Evolutionary conservation across 2,888 invertebrate species (phyloP), one percentile per base, ranked within the genome.

Genomic region (Archips xylosteana): DNA sequence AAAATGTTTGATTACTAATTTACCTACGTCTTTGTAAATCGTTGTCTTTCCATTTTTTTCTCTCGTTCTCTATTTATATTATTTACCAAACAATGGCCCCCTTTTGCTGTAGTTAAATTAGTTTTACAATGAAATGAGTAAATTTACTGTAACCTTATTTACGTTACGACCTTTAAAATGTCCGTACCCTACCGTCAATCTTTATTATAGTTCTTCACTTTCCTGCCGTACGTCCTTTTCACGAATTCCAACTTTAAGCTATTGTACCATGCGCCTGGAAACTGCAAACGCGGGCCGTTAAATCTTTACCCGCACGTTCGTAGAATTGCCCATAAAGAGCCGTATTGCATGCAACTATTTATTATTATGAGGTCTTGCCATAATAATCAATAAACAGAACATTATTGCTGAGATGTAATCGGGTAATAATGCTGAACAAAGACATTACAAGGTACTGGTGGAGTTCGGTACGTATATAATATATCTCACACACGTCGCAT

Each of bases 131-230:
- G 47, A 45, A 63, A 32, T 32, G 47, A 45, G 32, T 3, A 63
- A 63, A 32, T 63, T 47, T 47, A 63, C 34, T 63, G 49, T 36
- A 51, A 36, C 51, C 65, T 65, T 51, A 65, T 36, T 65, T 36
- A 65, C 36, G 8, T 51, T 64, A 49, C 62, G 62, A 42, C 42
- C 42, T 62, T 62, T 62, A 62, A 62, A 62, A 62, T 23, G 62
- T 62, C 42, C 62, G 13, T 23, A 23, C n/a, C 23, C 42, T 23
- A 23, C 42, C 62, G 34, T 62, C 62, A 23, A 42, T 42, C 23
- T 23, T 60, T 60, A 36, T 60, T 60, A 60, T 13, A 36, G 36
- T 60, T 60, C 32, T 32, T 57, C 3, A 12, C 23, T 32, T 32
- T 57, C 3, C 54, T 57, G 12, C 13, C 3, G 6, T 9, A 23